Evolutionary conservation across 1,140 invertebrate genomes (phyloP).

Genomic region (Armadillidium nasatum): DNA sequence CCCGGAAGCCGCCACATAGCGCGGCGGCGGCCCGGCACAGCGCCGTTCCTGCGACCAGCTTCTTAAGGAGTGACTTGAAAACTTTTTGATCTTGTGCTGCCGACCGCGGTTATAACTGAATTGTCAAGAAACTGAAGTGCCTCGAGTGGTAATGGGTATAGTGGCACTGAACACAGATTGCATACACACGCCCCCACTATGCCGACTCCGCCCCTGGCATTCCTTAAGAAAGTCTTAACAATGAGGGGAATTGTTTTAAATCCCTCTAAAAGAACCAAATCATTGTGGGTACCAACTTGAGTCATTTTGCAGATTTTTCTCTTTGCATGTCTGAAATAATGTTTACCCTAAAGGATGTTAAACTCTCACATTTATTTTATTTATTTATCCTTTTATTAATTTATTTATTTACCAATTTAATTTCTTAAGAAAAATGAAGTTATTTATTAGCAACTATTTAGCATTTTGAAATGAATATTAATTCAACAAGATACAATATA

Average conservation of each 20-base stretch:
- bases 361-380: too few relatives aligned
- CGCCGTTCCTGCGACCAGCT: slow-evolving; percentile 2
- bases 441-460: too few relatives aligned
- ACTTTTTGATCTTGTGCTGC: neutral
- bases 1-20: slow-evolving; percentile 5
- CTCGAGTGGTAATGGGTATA: neutral
- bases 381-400: too few relatives aligned
- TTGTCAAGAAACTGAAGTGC: neutral
- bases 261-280: neutral
- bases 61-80: neutral
- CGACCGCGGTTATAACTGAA: neutral
- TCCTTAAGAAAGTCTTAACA: neutral
- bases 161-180: neutral
- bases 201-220: neutral
- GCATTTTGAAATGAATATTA: too few relatives aligned
- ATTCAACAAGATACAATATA: too few relatives aligned
- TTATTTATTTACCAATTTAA: too few relatives aligned
- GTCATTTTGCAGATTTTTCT: neutral
- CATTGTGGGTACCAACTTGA: neutral
- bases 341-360: neutral
- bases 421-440: too few relatives aligned
- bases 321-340: neutral
- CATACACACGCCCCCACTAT: slow-evolving; percentile 1
- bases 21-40: slow-evolving; percentile 7
- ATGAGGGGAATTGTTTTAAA: neutral